Percentiles rank a stretch among this genome's conserved stretches.
Evolutionary conservation across 2,888 invertebrate species (phyloP).

Genomic region (Microctonus hyperodae): DNA sequence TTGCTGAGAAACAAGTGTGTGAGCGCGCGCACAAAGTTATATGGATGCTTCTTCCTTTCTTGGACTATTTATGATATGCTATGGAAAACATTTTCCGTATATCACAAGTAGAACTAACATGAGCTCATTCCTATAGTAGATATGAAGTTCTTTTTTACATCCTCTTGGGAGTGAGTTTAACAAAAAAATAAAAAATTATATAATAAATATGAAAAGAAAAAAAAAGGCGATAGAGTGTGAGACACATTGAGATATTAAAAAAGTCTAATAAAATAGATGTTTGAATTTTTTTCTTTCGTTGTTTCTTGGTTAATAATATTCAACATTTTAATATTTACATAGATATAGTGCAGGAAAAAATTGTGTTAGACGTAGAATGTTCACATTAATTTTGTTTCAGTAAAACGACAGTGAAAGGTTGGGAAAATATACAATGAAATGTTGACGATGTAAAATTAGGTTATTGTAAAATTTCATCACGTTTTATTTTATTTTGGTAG

Average conservation of each 20-base stretch:
- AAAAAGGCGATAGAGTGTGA: conserved; percentile 7
- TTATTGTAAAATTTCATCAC: too few relatives aligned
- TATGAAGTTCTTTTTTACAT: conserved; percentile 32
- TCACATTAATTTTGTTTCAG: neutral
- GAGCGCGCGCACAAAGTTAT: neutral
- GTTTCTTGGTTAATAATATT: conserved; percentile 1
- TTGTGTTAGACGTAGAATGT: neutral
- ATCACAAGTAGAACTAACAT: conserved; percentile 50
- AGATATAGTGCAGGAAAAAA: too few relatives aligned
- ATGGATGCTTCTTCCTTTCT: conserved; percentile 34
- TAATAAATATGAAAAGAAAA: neutral
- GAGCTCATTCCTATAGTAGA: conserved; percentile 44
- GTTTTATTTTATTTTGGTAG: too few relatives aligned
- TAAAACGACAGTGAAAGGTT: too few relatives aligned
- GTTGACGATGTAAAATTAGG: too few relatives aligned
- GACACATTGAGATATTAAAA: conserved; percentile 5
- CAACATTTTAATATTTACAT: too few relatives aligned
- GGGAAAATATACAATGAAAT: too few relatives aligned
- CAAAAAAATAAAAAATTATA: conserved; percentile 11
- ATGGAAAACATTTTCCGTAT: conserved; percentile 57
- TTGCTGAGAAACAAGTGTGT: conserved; percentile 10
- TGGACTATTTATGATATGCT: conserved; percentile 54
- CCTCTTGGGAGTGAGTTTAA: neutral
- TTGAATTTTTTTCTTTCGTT: conserved; percentile 14
- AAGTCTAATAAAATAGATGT: conserved; percentile 6